Base-by-base conservation (phyloP, 92 coral and sea anemone species). In the Actinostola sp. region DNA sequence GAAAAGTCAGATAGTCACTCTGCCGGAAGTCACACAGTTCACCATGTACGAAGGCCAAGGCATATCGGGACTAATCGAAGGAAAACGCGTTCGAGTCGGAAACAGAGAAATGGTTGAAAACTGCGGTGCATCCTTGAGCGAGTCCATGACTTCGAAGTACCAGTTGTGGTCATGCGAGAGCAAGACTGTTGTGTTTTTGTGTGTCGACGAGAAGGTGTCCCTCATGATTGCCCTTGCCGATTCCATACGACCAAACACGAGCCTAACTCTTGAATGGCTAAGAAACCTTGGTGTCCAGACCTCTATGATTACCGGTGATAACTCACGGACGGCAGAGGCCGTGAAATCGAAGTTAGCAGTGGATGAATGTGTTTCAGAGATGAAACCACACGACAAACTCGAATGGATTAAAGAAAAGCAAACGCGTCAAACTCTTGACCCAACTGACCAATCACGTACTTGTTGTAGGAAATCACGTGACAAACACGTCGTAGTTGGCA, bases 161-260 rank as follows among this genome's bases (percentile, higher is more conserved):
- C 64, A 51, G 55, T 31, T 62, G 56, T 95, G 92, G 96, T 67
- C 89, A 36, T 78, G 71, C 52, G 99, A 95, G 72, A 92, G 97
- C 66, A 95, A 95, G 85, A 95, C 99, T 1, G 99, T 95, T 55
- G 84, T 95, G 51, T 95, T 95, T 58, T 91, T 91, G 52, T 85
- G 96, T 63, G 87, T 91, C 30, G 83, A 84, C 59, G 78, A 86
- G 39, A 76, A 81, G 57, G 74, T 95, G 49, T 86, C 87, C 24
- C 82, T 95, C 78, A 95, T 95, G 91, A 86, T 95, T n/a, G 93
- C 99, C 21, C 88, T 95, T 36, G 97, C 97, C 35, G 99, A 95
- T 66, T 79, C 87, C 42, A 86, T 95, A 58, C 89, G 99, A 38
- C 89, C 90, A 30, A 89, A 88, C 61, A 72, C 95, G 42, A 53